Base-by-base conservation (phyloP, 92 coral and sea anemone species). In the Epizoanthus ramosus region DNA sequence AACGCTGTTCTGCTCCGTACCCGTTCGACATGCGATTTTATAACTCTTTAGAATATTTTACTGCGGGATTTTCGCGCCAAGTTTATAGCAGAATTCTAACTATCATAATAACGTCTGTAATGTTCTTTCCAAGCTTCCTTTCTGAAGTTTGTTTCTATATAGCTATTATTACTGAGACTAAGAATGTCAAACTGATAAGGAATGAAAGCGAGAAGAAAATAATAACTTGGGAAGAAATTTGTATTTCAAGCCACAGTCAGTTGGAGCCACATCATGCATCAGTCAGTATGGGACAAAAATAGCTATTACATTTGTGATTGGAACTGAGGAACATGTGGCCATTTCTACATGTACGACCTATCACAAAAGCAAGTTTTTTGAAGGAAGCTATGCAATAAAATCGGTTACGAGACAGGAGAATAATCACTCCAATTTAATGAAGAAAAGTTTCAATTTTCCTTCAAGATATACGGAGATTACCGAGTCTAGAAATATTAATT, bases 391-490 rank as follows among this genome's bases (percentile, higher is more conserved):
- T 37, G 7, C 19, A 77, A 22, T 60, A 1, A 4, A 35, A 69
- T 6, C 61, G 71, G 59, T 15, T 77, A 7, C 5, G 50, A 39
- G 41, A 8, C 16, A 15, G 16, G 50, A 61, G 43, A 60, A 5
- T 22, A 60, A 61, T 43, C 57, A 19, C 50, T 43, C 70, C 24
- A 37, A 58, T 75, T 76, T 76, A 76, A 76, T 59, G 22, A 76
- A 28, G 54, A 50, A 59, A 60, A 60, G 63, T 59, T 76, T 57
- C 54, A 67, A 69, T 77, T 77, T 41, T 77, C 47, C 60, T 21
- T 39, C 10, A 22, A 60, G 58, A 77, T 77, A 41, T 31, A 37
- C 71, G 59, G 82, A 77, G 63, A 61, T 77, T 77, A 61, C 21
- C 50, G 63, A 75, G 52, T 8, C 71, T 39, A 63, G 61, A 56